Percentiles rank a stretch among this genome's conserved stretches.
Conservation (phyloP, 2,888 invertebrate species). For the Euzophera pinguis region DNA sequence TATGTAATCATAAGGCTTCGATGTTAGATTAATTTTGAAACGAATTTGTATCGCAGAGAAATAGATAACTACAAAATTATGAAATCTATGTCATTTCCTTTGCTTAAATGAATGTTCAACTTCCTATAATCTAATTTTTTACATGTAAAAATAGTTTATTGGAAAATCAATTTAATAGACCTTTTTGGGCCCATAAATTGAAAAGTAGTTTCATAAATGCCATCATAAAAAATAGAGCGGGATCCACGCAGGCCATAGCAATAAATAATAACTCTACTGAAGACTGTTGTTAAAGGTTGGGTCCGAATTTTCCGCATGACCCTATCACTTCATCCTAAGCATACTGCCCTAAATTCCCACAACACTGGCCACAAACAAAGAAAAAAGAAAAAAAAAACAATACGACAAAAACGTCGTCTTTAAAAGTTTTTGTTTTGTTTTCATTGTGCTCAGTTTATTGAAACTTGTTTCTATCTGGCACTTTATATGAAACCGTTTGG, state of each 20-base stretch:
- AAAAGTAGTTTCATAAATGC: background rate
- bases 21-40: no score
- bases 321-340: slow-evolving; percentile 10
- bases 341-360: slow-evolving; percentile 12
- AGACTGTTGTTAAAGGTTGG: slow-evolving; percentile 9
- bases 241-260: background rate
- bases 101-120: no score
- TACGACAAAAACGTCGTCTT: slow-evolving; percentile 9
- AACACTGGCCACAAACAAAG: slow-evolving; percentile 12
- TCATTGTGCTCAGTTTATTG: slow-evolving; percentile 7
- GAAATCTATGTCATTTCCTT: no score
- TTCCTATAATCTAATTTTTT: no score
- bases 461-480: background rate
- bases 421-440: slow-evolving; percentile 12
- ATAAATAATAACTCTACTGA: background rate
- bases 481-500: slow-evolving; percentile 5
- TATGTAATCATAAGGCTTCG: no score
- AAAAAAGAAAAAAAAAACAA: slow-evolving; percentile 10
- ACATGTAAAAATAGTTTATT: no score
- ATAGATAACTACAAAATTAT: no score
- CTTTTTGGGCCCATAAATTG: background rate
- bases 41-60: no score
- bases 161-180: no score
- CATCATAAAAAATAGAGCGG: background rate
- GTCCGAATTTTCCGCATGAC: slow-evolving; percentile 15